Conservation (phyloP, 2,797 vertebrate genomes). For the Champsocephalus gunnari region DNA sequence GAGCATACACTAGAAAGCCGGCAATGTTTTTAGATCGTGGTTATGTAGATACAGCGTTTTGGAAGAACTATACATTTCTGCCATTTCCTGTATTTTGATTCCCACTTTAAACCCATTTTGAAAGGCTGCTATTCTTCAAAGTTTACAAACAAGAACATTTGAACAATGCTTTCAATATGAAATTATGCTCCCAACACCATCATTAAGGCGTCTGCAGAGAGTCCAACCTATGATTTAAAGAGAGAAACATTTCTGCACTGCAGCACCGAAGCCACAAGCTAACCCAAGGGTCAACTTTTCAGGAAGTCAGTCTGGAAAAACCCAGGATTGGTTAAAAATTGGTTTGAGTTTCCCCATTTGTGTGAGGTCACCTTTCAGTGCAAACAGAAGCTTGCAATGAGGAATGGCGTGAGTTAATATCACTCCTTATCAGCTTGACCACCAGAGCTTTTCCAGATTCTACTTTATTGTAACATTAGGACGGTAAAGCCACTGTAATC, state of each 20-base stretch:
- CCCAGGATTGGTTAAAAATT: slow-evolving; percentile 44
- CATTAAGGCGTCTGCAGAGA: slow-evolving; percentile 59
- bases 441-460: slow-evolving; percentile 41
- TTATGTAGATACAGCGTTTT: slow-evolving; percentile 7
- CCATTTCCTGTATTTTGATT: slow-evolving; percentile 30
- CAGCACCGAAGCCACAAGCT: slow-evolving; percentile 64
- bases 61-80: slow-evolving; percentile 37
- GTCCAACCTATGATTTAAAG: slow-evolving; percentile 74
- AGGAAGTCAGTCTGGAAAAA: slow-evolving; percentile 72
- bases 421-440: slow-evolving; percentile 30
- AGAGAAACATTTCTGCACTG: slow-evolving; percentile 61
- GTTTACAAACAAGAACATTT: slow-evolving; percentile 70
- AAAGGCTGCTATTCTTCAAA: slow-evolving; percentile 46
- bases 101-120: slow-evolving; percentile 47
- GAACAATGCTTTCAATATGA: slow-evolving; percentile 65
- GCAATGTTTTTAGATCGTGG: slow-evolving; percentile 1
- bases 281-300: slow-evolving; percentile 68
- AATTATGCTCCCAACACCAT: slow-evolving; percentile 65
- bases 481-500: slow-evolving; percentile 63
- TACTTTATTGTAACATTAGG: slow-evolving; percentile 28
- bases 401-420: slow-evolving; percentile 27
- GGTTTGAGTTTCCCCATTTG: slow-evolving; percentile 29
- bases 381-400: slow-evolving; percentile 32
- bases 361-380: slow-evolving; percentile 39
- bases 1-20: background rate